Percentiles rank a stretch among this genome's conserved stretches.
phyloP scores from a whole-genome alignment of 2,113 vertebrate genomes.

The Chloebia gouldiae region DNA sequence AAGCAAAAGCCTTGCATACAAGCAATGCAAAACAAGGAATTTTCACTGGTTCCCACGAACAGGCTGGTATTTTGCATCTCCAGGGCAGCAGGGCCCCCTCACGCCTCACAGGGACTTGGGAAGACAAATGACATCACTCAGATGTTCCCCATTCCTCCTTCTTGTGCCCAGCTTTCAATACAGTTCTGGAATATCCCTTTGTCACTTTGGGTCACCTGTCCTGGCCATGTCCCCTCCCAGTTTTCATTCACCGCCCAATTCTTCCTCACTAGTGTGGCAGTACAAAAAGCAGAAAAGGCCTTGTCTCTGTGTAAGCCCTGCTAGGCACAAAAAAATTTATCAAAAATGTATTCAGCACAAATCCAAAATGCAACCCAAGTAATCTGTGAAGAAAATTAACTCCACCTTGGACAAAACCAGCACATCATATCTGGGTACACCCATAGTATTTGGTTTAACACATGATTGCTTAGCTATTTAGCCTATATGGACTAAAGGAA shows the following conservation, averaged over 20 bases:
- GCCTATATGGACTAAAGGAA: not conserved
- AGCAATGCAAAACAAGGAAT: not conserved
- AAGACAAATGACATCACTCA: not conserved
- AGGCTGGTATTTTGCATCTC: not conserved
- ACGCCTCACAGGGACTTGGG: fast-evolving
- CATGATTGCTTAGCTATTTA: not conserved
- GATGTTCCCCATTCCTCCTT: not conserved
- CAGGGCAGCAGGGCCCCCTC: not conserved
- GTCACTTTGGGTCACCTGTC: not conserved
- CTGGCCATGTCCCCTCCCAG: not conserved
- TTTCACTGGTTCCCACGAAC: not conserved
- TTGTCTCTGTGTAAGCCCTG: not conserved
- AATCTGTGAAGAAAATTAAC: not conserved
- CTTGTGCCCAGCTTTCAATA: not conserved
- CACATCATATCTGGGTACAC: fast-evolving
- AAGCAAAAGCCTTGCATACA: not conserved
- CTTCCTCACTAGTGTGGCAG: fast-evolving
- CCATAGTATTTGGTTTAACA: not conserved
- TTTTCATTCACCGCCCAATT: not conserved
- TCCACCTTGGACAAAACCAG: not conserved
- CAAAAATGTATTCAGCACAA: not conserved
- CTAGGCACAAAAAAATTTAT: not conserved
- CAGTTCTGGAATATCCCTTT: not conserved
- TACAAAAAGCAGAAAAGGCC: not conserved
- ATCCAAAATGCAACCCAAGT: not conserved